phyloP scores from a whole-genome alignment of 2,797 vertebrate species.

The Gephyroberyx darwinii region DNA sequence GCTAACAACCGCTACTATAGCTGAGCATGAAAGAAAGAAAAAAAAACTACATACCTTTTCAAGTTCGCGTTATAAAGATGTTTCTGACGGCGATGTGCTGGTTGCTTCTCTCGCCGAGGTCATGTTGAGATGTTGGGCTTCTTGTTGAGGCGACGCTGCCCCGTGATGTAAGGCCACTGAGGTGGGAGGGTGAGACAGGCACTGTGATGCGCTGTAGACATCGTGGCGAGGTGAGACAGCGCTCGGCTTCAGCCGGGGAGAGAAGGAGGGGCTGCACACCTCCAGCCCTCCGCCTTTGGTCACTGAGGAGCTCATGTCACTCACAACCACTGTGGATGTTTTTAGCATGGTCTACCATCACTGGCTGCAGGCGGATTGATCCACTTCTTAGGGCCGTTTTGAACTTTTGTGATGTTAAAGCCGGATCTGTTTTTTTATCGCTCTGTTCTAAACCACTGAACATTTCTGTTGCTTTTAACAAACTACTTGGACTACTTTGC shows the following conservation, averaged over 20 bases:
- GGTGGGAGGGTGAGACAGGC: slow-evolving; percentile 38
- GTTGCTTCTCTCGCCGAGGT: slow-evolving; percentile 35
- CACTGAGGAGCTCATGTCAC: not conserved
- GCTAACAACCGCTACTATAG: not conserved
- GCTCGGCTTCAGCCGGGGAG: slow-evolving; percentile 28
- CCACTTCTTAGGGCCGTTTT: not conserved
- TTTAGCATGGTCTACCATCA: too few relatives aligned
- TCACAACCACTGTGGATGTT: not conserved
- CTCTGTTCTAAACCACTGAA: not conserved
- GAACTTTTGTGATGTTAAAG: not conserved
- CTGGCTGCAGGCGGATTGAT: too few relatives aligned
- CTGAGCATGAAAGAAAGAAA: slow-evolving; percentile 9
- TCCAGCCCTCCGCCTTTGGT: slow-evolving; percentile 27
- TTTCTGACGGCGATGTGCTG: slow-evolving; percentile 36
- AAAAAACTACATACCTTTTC: slow-evolving; percentile 67
- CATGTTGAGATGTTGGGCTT: slow-evolving; percentile 45
- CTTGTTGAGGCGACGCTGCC: slow-evolving; percentile 5
- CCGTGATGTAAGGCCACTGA: slow-evolving; percentile 57
- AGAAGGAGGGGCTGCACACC: slow-evolving; percentile 43
- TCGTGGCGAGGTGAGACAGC: slow-evolving; percentile 62
- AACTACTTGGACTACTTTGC: not conserved
- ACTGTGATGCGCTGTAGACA: slow-evolving; percentile 47
- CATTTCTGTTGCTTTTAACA: not conserved
- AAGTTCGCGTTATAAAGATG: slow-evolving; percentile 46
- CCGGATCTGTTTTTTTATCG: not conserved